phyloP scores from a whole-genome alignment of 2,797 vertebrate species.

The Gadopsis bispinosus region DNA sequence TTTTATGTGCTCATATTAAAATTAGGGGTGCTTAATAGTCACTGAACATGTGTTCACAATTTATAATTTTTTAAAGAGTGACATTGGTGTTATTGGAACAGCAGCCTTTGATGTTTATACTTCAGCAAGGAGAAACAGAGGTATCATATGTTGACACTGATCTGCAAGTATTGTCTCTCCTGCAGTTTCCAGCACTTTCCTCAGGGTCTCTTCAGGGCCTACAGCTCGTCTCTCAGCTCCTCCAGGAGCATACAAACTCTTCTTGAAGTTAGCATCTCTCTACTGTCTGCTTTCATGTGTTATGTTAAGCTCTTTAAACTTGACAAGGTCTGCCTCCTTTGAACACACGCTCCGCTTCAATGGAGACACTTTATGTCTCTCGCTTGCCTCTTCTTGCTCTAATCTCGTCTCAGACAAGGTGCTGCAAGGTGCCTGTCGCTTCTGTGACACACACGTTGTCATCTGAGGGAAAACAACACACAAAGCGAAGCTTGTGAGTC shows the following conservation, averaged over 20 bases:
- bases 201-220: neutral
- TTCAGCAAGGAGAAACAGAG: no score
- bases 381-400: constrained; percentile 5
- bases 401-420: constrained; percentile 25
- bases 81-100: no score
- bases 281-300: neutral
- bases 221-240: neutral
- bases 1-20: neutral
- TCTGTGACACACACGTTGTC: constrained; percentile 17
- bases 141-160: neutral
- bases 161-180: neutral
- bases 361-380: neutral
- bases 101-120: no score
- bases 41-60: neutral
- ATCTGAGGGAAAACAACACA: constrained; percentile 10
- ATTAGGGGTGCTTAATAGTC: neutral
- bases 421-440: constrained; percentile 21
- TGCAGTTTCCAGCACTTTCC: neutral
- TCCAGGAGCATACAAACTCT: neutral
- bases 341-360: constrained; percentile 18
- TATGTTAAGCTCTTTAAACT: constrained; percentile 27
- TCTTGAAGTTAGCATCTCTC: constrained; percentile 7
- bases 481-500: neutral
- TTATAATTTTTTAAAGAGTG: no score
- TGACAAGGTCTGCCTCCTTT: constrained; percentile 31